Evolutionary conservation across 30 jellyfish, hydroid and myxozoan species (phyloP).

Genomic region (Pelagia noctiluca): DNA sequence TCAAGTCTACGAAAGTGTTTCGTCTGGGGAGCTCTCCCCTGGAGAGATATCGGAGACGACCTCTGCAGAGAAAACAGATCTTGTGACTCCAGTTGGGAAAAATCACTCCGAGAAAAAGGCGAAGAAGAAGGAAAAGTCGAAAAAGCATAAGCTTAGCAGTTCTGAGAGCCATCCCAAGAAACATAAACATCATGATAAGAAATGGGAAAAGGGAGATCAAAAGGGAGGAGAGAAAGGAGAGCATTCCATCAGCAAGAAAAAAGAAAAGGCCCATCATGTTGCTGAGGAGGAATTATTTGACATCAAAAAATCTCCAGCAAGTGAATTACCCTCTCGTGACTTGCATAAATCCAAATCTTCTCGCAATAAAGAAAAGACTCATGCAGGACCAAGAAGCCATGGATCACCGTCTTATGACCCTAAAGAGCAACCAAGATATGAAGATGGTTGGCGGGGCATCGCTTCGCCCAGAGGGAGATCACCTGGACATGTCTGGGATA

Average conservation of each 20-base stretch:
- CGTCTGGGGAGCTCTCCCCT: slow-evolving; percentile 77
- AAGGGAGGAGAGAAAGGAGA: too few species aligned
- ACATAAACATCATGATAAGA: slow-evolving; percentile 32
- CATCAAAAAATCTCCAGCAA: too few species aligned
- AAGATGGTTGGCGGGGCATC: slow-evolving; percentile 59
- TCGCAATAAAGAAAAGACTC: slow-evolving; percentile 35
- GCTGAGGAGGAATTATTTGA: slow-evolving; percentile 20
- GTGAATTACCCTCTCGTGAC: slow-evolving; percentile 37
- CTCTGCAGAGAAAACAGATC: slow-evolving; percentile 33
- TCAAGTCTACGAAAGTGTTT: slow-evolving; percentile 79
- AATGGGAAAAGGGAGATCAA: neutral
- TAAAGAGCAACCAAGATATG: slow-evolving; percentile 44
- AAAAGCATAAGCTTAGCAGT: slow-evolving; percentile 27
- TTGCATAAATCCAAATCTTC: slow-evolving; percentile 30
- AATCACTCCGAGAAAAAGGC: slow-evolving; percentile 49
- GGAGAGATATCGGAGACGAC: slow-evolving; percentile 66
- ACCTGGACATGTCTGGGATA: slow-evolving; percentile 66
- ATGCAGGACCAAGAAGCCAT: slow-evolving; percentile 21
- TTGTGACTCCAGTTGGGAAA: slow-evolving; percentile 13
- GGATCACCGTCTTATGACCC: slow-evolving; percentile 49
- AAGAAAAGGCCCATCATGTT: slow-evolving; percentile 36
- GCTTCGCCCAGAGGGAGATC: slow-evolving; percentile 59
- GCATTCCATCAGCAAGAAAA: neutral
- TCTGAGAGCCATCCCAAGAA: slow-evolving; percentile 30
- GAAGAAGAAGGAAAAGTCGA: slow-evolving; percentile 53